Evolutionary conservation across 2,888 invertebrate species (phyloP).

Genomic region (Xestoiulus laeticollis): DNA sequence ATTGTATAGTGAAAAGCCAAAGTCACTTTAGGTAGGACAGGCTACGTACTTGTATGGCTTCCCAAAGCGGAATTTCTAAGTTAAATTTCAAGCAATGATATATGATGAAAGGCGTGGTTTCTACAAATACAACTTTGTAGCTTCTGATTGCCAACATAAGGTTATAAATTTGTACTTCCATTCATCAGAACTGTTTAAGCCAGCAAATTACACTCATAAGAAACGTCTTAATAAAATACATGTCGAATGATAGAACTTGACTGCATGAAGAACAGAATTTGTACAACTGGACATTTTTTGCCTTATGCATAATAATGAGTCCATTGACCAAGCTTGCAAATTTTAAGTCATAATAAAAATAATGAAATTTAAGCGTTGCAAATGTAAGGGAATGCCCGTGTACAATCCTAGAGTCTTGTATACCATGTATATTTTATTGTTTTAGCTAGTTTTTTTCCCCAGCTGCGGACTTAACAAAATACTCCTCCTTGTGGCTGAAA

Average conservation of each 20-base stretch:
- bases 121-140: neutral
- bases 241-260: too few species aligned
- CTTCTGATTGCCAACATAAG: neutral
- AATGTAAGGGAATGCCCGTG: neutral
- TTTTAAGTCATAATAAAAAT: neutral
- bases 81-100: neutral
- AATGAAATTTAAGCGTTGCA: neutral
- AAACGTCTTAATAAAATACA: too few species aligned
- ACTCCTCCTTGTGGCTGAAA: constrained; percentile 46
- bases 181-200: too few species aligned
- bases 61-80: neutral
- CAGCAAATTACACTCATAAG: neutral
- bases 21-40: neutral
- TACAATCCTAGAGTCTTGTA: neutral
- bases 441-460: neutral
- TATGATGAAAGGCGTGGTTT: neutral
- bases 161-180: too few species aligned
- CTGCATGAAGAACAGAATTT: too few species aligned
- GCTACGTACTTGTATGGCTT: neutral
- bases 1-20: neutral
- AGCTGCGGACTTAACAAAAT: neutral
- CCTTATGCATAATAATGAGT: too few species aligned
- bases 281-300: too few species aligned
- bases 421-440: neutral
- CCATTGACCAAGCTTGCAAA: too few species aligned